Base-by-base conservation (phyloP, 2,113 vertebrate species). In the Lagopus leucura region DNA sequence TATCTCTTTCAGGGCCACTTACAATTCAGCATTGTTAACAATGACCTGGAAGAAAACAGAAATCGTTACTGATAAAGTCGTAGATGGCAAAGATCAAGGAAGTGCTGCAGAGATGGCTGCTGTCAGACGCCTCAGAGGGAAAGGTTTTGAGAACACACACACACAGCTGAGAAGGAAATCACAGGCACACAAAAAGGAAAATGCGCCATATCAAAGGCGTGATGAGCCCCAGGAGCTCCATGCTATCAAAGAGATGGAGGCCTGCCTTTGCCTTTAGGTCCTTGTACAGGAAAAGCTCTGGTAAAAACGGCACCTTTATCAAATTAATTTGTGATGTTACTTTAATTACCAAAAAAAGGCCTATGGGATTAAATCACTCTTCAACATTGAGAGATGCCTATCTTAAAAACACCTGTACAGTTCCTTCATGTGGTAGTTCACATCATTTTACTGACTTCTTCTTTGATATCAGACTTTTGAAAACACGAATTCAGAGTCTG, bases 41-140 rank as follows among this genome's bases (percentile, higher is more conserved):
- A 86, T 60, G 76, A 91, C 67, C 83, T 91, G 87, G 84, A 85
- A 89, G 67, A 89, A 55, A 89, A 55, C 64, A 89, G 64, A 91
- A 86, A 47, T n/a, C 12, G 32, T 30, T 89, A 11, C 95, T 88
- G 95, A 89, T 86, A 77, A 96, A 80, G 76, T 30, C 50, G 50
- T 20, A 12, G 89, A 60, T 64, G 82, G 58, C 81, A 74, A 76
- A 55, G 94, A 73, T 74, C 45, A 58, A 60, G 69, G 83, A 82
- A 92, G 50, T 32, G n/a, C 78, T 74, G 42, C 47, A 11, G 19
- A 15, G 78, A 69, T 47, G 69, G n/a, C 64, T 27, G 16, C 3
- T 2, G 57, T 50, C 50, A 22, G 36, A 5, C 1, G 4, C 47
- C 88, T 67, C 40, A 40, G 0, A 55, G 64, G 71, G 22, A 47